Base-by-base conservation (phyloP, 1,140 invertebrate genomes). In the Drosophila albomicans region DNA sequence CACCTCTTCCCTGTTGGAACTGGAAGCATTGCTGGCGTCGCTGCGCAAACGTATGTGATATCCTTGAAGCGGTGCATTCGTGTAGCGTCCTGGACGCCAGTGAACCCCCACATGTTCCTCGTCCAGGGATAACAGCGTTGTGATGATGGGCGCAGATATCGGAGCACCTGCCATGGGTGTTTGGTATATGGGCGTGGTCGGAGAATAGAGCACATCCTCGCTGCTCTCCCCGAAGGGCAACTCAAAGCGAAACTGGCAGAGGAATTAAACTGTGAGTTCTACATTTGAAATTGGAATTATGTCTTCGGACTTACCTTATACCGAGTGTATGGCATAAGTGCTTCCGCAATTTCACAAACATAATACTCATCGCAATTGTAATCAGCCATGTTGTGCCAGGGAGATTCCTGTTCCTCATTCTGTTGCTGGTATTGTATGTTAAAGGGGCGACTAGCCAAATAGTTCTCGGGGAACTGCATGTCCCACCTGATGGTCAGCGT, bases 31-130 rank as follows among this genome's bases (percentile, higher is more conserved):
- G 2, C 8, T 15, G 0, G 15, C 32, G 1, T 2, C 35, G 78
- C 88, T 95, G 94, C 94, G 96, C 95, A 91, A 95, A 91, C 91
- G 95, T 81, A 95, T 93, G 82, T 94, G 95, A 35, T 91, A 91
- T 62, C 95, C 94, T 78, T 94, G 94, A 74, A 99, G 94, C 68
- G 96, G 97, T 61, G 97, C 97, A 92, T 98, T 98, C 20, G 96
- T 96, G 88, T 97, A 98, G 8, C 95, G 94, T 10, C 98, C 98
- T 4, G 97, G 96, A 92, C 96, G 95, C 98, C 98, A 99, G 75
- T 96, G 96, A 10, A 98, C 94, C 63, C 96, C 96, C 28, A 98
- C 95, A 73, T 97, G 95, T 70, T 95, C 95, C n/a, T 96, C 95
- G 91, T 98, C 97, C 35, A 98, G 94, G 0, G 97, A 95, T 30